These are phyloP conservation scores for Trichogramma pretiosum DNA, from an alignment of 1,140 invertebrate species.

Conservation along the genomic window DNA sequence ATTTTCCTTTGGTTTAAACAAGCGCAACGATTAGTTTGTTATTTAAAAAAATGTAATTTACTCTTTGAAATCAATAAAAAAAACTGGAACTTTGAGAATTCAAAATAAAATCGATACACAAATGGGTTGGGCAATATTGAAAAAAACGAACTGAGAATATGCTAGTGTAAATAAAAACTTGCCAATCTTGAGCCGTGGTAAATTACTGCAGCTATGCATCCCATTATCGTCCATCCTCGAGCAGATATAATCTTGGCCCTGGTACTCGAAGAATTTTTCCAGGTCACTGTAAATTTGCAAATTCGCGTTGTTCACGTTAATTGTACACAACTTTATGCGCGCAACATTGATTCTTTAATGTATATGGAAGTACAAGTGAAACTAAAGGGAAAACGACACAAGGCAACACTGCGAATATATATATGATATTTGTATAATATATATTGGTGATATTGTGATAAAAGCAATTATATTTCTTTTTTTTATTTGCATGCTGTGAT, in stretches of 20 bases:
- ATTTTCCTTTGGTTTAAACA: too few species aligned
- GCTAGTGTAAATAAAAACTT: slow-evolving; percentile 19
- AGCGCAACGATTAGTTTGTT: too few species aligned
- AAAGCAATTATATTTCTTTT: too few species aligned
- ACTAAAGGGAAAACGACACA: too few species aligned
- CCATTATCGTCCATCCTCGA: slow-evolving; percentile 86
- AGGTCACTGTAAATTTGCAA: slow-evolving; percentile 46
- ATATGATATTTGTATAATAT: slow-evolving; percentile 23
- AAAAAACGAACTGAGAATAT: too few species aligned
- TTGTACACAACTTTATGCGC: neutral
- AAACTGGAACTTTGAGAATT: too few species aligned
- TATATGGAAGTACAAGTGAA: too few species aligned
- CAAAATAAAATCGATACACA: too few species aligned
- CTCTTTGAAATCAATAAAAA: slow-evolving; percentile 1
- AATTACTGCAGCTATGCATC: slow-evolving; percentile 83
- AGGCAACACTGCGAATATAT: slow-evolving; percentile 21
- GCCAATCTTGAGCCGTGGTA: slow-evolving; percentile 63
- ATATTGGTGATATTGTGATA: too few species aligned
- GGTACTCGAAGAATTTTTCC: slow-evolving; percentile 73
- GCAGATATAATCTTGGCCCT: slow-evolving; percentile 96
- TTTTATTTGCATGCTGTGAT: slow-evolving; percentile 8
- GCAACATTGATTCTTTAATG: too few species aligned
- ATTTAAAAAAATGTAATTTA: too few species aligned
- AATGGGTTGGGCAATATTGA: too few species aligned
- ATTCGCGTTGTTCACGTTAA: slow-evolving; percentile 15